Conservation (phyloP, 2,797 vertebrate genomes). For the Remorina albescens region DNA sequence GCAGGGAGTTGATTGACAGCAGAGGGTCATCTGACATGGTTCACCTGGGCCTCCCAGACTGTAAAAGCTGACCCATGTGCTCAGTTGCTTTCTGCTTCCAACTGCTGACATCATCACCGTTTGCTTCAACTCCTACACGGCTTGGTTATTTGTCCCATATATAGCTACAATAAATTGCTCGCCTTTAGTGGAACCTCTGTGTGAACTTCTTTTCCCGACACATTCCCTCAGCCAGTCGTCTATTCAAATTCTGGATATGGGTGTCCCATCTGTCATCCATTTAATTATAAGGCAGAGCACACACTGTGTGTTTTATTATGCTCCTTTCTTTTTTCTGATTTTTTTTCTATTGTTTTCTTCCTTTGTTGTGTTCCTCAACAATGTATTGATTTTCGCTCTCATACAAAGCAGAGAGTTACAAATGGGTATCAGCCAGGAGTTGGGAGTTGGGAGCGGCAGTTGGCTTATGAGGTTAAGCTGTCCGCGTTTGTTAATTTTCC, state of each 20-base stretch:
- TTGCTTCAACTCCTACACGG: too few species aligned
- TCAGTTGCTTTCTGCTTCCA: too few species aligned
- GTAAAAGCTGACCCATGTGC: not conserved
- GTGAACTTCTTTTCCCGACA: too few species aligned
- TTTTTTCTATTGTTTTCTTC: conserved; percentile 27
- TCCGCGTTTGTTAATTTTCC: not conserved
- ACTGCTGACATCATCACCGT: too few species aligned
- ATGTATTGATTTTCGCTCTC: conserved; percentile 50
- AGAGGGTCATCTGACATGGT: too few species aligned
- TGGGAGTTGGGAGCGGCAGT: too few species aligned
- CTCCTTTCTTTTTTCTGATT: not conserved
- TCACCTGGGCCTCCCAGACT: not conserved
- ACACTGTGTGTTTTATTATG: not conserved
- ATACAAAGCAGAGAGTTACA: conserved; percentile 34
- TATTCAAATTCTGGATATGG: not conserved
- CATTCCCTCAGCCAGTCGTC: not conserved
- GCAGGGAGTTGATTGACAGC: too few species aligned
- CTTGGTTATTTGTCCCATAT: not conserved
- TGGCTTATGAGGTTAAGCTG: conserved; percentile 23
- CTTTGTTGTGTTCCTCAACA: conserved; percentile 33
- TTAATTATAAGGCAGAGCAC: conserved; percentile 11
- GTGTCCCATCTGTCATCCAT: not conserved
- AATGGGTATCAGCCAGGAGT: conserved; percentile 24
- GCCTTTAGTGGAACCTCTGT: too few species aligned
- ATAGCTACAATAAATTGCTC: not conserved